Evolutionary conservation across 1,140 invertebrate species (phyloP).

Genomic region (Anagrus nilaparvatae): DNA sequence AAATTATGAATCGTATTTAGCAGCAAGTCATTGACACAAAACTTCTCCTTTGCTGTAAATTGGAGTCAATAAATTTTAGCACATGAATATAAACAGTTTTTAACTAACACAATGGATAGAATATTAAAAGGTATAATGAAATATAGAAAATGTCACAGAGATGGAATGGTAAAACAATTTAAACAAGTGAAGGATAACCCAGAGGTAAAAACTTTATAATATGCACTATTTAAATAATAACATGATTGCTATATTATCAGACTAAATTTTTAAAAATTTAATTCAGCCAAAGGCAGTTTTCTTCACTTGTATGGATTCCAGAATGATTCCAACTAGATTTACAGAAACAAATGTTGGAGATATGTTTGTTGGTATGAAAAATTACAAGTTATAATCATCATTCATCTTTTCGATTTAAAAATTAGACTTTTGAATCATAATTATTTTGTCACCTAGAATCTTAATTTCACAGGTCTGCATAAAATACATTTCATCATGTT

Average conservation of each 20-base stretch:
- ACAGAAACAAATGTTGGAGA: slow-evolving; percentile 92
- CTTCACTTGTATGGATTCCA: slow-evolving; percentile 94
- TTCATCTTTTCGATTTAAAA: neutral
- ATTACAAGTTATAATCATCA: slow-evolving; percentile 20
- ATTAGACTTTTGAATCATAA: neutral
- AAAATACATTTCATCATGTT: slow-evolving; percentile 4
- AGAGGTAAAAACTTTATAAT: slow-evolving; percentile 49
- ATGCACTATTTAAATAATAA: neutral
- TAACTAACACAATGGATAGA: slow-evolving; percentile 76
- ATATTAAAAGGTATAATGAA: slow-evolving; percentile 81
- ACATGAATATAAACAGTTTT: too few relatives aligned
- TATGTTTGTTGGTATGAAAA: slow-evolving; percentile 68
- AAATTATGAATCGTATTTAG: too few relatives aligned
- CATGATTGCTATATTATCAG: neutral
- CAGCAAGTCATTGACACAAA: too few relatives aligned
- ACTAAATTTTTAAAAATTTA: neutral
- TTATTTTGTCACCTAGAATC: slow-evolving; percentile 7
- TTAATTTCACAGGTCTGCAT: slow-evolving; percentile 10
- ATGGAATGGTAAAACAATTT: slow-evolving; percentile 85
- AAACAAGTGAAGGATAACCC: slow-evolving; percentile 76
- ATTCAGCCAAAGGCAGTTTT: slow-evolving; percentile 86
- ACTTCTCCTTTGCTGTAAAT: too few relatives aligned
- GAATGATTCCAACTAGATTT: slow-evolving; percentile 92
- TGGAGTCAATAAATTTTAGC: too few relatives aligned
- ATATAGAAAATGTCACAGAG: slow-evolving; percentile 68